phyloP scores from a whole-genome alignment of 2,797 vertebrate genomes.

The Dicrostonyx torquatus region DNA sequence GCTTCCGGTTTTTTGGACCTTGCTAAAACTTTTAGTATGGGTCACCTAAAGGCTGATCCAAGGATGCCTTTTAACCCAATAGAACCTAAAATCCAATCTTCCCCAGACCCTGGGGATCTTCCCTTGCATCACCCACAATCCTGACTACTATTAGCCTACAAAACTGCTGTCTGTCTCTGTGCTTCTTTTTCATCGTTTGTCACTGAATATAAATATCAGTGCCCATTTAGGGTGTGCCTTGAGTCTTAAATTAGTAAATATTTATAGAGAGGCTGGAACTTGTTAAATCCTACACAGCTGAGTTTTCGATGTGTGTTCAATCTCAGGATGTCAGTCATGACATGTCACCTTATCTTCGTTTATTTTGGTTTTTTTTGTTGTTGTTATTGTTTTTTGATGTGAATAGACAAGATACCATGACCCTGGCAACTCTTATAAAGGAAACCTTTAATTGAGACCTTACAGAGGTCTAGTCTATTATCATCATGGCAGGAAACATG shows the following conservation, averaged over 20 bases:
- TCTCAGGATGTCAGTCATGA: not conserved
- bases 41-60: not conserved
- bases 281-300: not conserved
- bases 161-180: not conserved
- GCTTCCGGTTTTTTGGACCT: not conserved
- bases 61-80: not conserved
- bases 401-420: not conserved
- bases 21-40: not conserved
- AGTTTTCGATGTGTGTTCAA: not conserved
- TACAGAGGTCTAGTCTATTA: not conserved
- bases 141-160: not conserved
- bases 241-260: not conserved
- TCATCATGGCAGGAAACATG: not conserved
- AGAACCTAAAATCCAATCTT: not conserved
- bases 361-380: not conserved
- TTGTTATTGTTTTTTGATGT: too few species aligned
- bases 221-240: not conserved
- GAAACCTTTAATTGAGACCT: not conserved
- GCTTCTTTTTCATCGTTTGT: not conserved
- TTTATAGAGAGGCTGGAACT: not conserved
- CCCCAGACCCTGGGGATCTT: not conserved
- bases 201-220: not conserved
- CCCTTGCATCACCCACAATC: not conserved
- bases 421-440: not conserved
- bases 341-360: not conserved